Evolutionary conservation across 1,140 invertebrate genomes (phyloP).

Genomic region (Pachyrhynchus sulphureomaculatus): DNA sequence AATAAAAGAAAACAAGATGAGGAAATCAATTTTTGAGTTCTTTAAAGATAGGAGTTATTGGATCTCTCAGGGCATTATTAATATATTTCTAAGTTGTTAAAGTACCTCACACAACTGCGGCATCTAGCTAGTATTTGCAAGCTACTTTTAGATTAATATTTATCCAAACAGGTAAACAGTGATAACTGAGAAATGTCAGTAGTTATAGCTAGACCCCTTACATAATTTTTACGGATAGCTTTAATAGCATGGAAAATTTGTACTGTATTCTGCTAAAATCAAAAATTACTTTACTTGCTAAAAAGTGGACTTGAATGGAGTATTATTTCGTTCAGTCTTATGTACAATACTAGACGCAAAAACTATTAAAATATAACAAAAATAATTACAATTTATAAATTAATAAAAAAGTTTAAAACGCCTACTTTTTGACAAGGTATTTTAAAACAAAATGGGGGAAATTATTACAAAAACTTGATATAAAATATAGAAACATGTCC

Average conservation of each 20-base stretch:
- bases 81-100: too few relatives aligned
- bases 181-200: too few relatives aligned
- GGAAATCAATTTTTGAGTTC: too few relatives aligned
- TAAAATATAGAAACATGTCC: conserved; percentile 8
- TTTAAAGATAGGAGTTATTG: too few relatives aligned
- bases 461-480: neutral
- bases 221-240: neutral
- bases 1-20: too few relatives aligned
- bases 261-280: conserved; percentile 36
- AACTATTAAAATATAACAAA: conserved; percentile 16
- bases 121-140: too few relatives aligned
- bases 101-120: too few relatives aligned
- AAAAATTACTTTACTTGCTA: conserved; percentile 28
- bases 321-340: conserved; percentile 47
- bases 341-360: conserved; percentile 44
- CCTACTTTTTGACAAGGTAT: neutral
- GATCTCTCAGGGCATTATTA: too few relatives aligned
- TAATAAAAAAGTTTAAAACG: neutral
- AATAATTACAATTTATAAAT: neutral
- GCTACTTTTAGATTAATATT: too few relatives aligned
- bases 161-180: too few relatives aligned
- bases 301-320: conserved; percentile 43
- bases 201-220: too few relatives aligned
- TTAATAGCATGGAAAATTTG: conserved; percentile 29
- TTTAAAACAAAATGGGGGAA: neutral